Base-by-base conservation (phyloP, 1,140 invertebrate genomes). In the Drosophila seguyi region DNA sequence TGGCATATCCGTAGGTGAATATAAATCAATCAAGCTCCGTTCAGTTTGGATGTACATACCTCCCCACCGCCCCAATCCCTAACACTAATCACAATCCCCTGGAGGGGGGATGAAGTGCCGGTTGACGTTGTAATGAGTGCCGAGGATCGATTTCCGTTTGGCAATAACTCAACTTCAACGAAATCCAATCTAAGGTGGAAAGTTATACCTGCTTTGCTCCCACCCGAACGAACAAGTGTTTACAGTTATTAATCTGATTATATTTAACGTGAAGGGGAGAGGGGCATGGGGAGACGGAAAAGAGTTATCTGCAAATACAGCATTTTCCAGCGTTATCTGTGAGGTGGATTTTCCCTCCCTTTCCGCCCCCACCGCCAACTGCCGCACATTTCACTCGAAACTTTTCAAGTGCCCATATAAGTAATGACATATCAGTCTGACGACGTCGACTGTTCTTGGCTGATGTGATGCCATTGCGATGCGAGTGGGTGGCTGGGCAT, bases 391-490 rank as follows among this genome's bases (percentile, higher is more conserved):
- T 90, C 66, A 85, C 79, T 81, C 66, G 73, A 85, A 88, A 88
- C 86, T 90, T 88, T 88, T 90, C 85, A 88, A 90, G 85, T 85
- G 85, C 86, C 75, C 81, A 79, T 85, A 90, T 88, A 88, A 81
- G 81, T 79, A 85, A 88, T 84, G 77, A 66, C 85, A 88, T 74
- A 90, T 88, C 72, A 77, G 77, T 79, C 84, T 69, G 80, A 73
- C 77, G 76, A 66, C 61, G 66, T 72, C 53, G 67, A 50, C 73
- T 60, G 44, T 59, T 76, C 73, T 53, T 47, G 55, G 38, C 52
- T 55, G 52, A 29, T 60, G 48, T 29, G 25, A 61, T 38, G 52
- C 50, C 29, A 36, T 36, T 53, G 29, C 50, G 31, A 58, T 45
- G 47, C 47, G 6, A 47, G 34, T 31, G 42, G 44, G 53, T 39